These are phyloP conservation scores for Synanceia verrucosa DNA, from an alignment of 2,797 vertebrate species.

Conservation along the genomic window DNA sequence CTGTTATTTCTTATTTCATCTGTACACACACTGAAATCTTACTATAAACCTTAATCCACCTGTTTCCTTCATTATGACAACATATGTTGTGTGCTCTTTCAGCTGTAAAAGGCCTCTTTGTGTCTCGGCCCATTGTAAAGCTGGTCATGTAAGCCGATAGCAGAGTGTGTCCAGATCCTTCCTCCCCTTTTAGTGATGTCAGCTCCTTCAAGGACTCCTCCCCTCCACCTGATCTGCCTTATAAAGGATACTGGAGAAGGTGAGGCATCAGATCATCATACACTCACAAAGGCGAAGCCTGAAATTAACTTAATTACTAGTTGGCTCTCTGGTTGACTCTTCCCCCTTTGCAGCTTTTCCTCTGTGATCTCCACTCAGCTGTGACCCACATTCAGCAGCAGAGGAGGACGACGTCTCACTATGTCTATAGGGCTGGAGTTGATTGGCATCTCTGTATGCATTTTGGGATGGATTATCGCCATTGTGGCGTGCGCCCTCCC, in stretches of 20 bases:
- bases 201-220: constrained; percentile 74
- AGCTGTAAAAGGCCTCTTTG: constrained; percentile 66
- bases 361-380: constrained; percentile 28
- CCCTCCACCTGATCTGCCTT: constrained; percentile 72
- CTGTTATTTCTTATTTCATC: background rate
- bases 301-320: constrained; percentile 30
- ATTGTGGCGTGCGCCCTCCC: constrained; percentile 90
- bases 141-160: constrained; percentile 66
- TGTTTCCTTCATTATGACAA: background rate
- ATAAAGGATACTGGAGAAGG: constrained; percentile 78
- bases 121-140: constrained; percentile 60
- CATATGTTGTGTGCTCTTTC: constrained; percentile 20
- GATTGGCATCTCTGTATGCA: constrained; percentile 85
- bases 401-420: constrained; percentile 39
- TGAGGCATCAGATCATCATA: constrained; percentile 58
- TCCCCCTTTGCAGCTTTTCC: background rate
- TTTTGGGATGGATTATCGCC: constrained; percentile 91
- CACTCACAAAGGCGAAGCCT: constrained; percentile 40
- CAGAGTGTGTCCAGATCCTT: constrained; percentile 52
- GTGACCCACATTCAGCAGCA: constrained; percentile 29
- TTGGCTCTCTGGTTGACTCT: constrained; percentile 18
- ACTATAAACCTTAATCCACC: background rate
- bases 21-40: background rate
- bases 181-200: constrained; percentile 74
- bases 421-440: constrained; percentile 95